phyloP scores from a whole-genome alignment of 2,888 invertebrate species.

The Tryphoninae sp. region DNA sequence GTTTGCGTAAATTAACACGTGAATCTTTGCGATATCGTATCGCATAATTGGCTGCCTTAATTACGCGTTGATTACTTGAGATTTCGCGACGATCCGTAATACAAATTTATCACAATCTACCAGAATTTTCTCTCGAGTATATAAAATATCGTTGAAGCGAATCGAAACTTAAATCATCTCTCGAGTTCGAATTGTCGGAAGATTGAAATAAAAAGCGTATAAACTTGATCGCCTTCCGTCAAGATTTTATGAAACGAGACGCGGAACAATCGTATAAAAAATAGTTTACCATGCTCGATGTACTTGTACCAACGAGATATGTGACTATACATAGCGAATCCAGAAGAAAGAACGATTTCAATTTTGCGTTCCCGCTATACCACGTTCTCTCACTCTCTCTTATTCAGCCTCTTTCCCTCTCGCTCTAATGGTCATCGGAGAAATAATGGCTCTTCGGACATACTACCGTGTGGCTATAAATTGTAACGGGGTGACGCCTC shows the following conservation, averaged over 20 bases:
- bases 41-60: constrained; percentile 6
- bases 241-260: not conserved
- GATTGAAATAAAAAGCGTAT: not conserved
- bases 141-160: too few relatives aligned
- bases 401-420: constrained; percentile 34
- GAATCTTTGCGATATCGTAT: constrained; percentile 12
- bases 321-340: constrained; percentile 35
- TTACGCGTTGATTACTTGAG: constrained; percentile 32
- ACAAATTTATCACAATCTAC: too few relatives aligned
- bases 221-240: not conserved
- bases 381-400: constrained; percentile 36
- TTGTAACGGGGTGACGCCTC: constrained; percentile 69
- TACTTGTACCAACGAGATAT: not conserved
- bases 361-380: constrained; percentile 64
- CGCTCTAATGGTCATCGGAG: constrained; percentile 64
- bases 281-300: constrained; percentile 24
- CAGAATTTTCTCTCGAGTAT: too few relatives aligned
- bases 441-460: constrained; percentile 65
- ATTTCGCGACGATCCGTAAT: not conserved
- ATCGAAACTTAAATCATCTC: too few relatives aligned
- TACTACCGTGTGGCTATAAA: constrained; percentile 65
- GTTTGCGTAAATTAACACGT: constrained; percentile 52
- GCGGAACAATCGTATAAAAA: constrained; percentile 4
- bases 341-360: constrained; percentile 63
- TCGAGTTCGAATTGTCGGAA: too few relatives aligned